phyloP scores from a whole-genome alignment of 2,888 invertebrate genomes.

The Coelogynopora nodosa region DNA sequence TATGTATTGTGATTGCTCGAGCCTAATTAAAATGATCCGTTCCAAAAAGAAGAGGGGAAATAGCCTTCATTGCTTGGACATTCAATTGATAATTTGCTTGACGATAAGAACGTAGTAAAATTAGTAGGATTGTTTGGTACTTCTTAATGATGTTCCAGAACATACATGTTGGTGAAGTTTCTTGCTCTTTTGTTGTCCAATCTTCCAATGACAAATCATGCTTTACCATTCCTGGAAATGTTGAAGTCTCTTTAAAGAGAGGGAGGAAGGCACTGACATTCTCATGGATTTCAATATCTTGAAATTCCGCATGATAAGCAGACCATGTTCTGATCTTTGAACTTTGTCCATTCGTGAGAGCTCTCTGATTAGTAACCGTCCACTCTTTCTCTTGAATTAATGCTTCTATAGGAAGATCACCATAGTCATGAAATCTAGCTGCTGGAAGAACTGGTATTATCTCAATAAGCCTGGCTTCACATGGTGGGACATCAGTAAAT shows the following conservation, averaged over 20 bases:
- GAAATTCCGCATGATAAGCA: slow-evolving; percentile 12
- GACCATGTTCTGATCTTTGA: slow-evolving; percentile 19
- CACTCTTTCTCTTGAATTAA: slow-evolving; percentile 16
- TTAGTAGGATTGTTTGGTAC: slow-evolving; percentile 20
- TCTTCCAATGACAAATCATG: slow-evolving; percentile 8
- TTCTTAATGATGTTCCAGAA: slow-evolving; percentile 20
- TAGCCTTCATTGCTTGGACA: slow-evolving; percentile 25
- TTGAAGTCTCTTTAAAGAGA: not conserved
- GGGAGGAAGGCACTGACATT: slow-evolving; percentile 4
- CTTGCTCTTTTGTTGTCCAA: slow-evolving; percentile 5
- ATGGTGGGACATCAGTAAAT: slow-evolving; percentile 12
- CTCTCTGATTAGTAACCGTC: slow-evolving; percentile 6
- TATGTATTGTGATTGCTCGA: slow-evolving; percentile 28
- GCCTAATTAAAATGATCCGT: slow-evolving; percentile 18
- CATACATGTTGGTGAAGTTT: slow-evolving; percentile 27
- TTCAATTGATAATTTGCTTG: slow-evolving; percentile 25
- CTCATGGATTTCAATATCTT: not conserved
- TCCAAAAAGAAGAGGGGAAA: slow-evolving; percentile 30
- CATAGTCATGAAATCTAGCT: slow-evolving; percentile 7
- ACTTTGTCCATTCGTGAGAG: slow-evolving; percentile 10
- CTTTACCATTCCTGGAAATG: not conserved
- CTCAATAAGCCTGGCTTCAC: not conserved
- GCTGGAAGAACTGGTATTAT: slow-evolving; percentile 7
- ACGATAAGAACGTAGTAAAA: slow-evolving; percentile 14
- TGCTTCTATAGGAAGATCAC: slow-evolving; percentile 1